Evolutionary conservation across 2,888 invertebrate species (phyloP).

Genomic region (Meta bourneti): DNA sequence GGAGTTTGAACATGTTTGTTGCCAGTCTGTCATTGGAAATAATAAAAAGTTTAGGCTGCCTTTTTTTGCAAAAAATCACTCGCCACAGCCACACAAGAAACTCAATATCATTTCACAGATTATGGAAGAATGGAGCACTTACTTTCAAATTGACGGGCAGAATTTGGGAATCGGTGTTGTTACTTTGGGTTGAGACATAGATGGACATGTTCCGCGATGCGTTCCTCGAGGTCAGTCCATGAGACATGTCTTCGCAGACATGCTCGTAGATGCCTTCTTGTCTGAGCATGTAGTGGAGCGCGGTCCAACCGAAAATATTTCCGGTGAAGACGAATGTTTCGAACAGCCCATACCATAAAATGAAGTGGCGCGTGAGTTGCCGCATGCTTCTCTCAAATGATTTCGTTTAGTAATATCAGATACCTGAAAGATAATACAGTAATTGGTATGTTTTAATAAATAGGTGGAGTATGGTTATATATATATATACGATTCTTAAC

Average conservation of each 20-base stretch:
- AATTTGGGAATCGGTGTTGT: not conserved
- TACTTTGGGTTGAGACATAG: not conserved
- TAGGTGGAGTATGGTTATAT: too few species aligned
- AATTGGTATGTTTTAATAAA: too few species aligned
- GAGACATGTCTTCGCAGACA: conserved; percentile 48
- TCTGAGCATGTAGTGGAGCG: conserved; percentile 78
- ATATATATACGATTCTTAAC: too few species aligned
- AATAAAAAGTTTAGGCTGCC: too few species aligned
- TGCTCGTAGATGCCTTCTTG: conserved; percentile 77
- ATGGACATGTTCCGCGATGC: not conserved
- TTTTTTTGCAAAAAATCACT: too few species aligned
- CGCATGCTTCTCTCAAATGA: conserved; percentile 16
- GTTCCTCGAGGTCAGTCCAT: not conserved
- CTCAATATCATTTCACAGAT: too few species aligned
- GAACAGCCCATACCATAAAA: conserved; percentile 77
- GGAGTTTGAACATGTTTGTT: too few species aligned
- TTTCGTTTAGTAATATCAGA: too few species aligned
- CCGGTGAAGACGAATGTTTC: conserved; percentile 78
- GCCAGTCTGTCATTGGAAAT: too few species aligned
- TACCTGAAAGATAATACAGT: not conserved
- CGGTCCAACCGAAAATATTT: conserved; percentile 77
- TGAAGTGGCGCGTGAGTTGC: conserved; percentile 58
- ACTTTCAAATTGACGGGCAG: not conserved
- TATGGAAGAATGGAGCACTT: not conserved
- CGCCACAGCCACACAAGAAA: too few species aligned